Evolutionary conservation across 2,797 vertebrate genomes (phyloP).

Genomic region (Karalla daura): DNA sequence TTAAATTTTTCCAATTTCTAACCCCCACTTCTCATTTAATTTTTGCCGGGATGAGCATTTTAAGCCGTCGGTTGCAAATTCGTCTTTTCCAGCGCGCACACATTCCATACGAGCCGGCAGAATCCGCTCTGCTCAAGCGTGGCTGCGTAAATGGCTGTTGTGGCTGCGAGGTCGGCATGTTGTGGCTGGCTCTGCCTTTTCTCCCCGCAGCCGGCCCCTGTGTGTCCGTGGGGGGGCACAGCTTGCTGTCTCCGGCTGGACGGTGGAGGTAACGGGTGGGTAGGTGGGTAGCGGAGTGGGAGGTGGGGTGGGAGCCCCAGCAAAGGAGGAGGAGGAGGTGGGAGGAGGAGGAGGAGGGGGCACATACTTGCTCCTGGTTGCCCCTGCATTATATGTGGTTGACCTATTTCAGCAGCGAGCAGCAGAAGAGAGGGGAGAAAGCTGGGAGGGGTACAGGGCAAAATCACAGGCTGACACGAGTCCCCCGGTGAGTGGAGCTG

Average conservation of each 20-base stretch:
- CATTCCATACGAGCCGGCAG: constrained; percentile 36
- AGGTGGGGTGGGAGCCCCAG: constrained; percentile 19
- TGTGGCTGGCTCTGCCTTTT: constrained; percentile 76
- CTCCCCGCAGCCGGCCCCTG: constrained; percentile 52
- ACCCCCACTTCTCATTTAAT: constrained; percentile 42
- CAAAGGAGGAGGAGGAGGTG: background rate
- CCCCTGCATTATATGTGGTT: constrained; percentile 95
- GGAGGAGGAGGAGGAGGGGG: too few species aligned
- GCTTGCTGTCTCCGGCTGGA: constrained; percentile 51
- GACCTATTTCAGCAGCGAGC: constrained; percentile 92
- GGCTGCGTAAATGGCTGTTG: constrained; percentile 74
- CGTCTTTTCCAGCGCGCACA: constrained; percentile 30
- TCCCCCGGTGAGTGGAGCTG: constrained; percentile 75
- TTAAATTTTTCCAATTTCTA: constrained; percentile 45
- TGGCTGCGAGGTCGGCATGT: constrained; percentile 76
- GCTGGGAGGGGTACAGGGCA: constrained; percentile 69
- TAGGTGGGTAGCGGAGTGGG: background rate
- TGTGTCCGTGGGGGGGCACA: constrained; percentile 60
- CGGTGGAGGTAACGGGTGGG: constrained; percentile 48
- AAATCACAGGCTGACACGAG: constrained; percentile 83
- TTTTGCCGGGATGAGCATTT: constrained; percentile 52
- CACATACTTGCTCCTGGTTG: constrained; percentile 85
- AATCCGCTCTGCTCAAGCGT: constrained; percentile 63
- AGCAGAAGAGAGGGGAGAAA: constrained; percentile 63
- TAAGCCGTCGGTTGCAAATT: constrained; percentile 38